A percentile compares a stretch with the other conserved stretches of the same genome.
These are phyloP conservation scores for Labrus mixtus DNA, from an alignment of 2,113 vertebrate genomes.

Conservation along the genomic window DNA sequence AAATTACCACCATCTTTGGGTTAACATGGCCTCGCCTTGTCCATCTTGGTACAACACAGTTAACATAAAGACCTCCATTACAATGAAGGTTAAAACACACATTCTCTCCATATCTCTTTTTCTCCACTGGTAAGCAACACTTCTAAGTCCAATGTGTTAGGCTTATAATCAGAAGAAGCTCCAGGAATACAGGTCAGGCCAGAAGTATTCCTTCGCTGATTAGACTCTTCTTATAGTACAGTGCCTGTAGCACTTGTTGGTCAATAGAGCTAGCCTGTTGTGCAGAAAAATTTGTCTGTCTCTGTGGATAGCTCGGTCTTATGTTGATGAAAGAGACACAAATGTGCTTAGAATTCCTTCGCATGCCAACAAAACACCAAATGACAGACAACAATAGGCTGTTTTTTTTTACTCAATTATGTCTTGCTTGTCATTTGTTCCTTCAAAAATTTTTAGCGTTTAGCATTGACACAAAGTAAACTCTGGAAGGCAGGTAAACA, in stretches of 20 bases:
- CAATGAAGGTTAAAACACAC: conserved; percentile 57
- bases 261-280: conserved; percentile 72
- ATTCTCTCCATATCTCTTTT: conserved; percentile 55
- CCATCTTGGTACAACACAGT: conserved; percentile 52
- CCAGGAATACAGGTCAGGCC: conserved; percentile 49
- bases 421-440: conserved; percentile 61
- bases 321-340: conserved; percentile 79
- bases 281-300: conserved; percentile 71
- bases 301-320: conserved; percentile 76
- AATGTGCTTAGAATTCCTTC: conserved; percentile 85
- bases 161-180: conserved; percentile 56
- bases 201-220: conserved; percentile 58
- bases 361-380: conserved; percentile 84
- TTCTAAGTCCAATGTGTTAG: conserved; percentile 47
- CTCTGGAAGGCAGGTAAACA: conserved; percentile 70
- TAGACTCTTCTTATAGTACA: conserved; percentile 53
- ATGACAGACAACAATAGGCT: conserved; percentile 67
- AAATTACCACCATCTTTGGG: conserved; percentile 76
- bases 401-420: conserved; percentile 47
- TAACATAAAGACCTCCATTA: conserved; percentile 53
- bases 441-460: conserved; percentile 50
- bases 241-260: conserved; percentile 69
- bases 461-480: conserved; percentile 60
- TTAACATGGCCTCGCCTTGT: conserved; percentile 60
- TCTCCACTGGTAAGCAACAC: conserved; percentile 37